Percentiles rank a stretch among this genome's conserved stretches.
phyloP scores from a whole-genome alignment of 1,140 invertebrate species.

The Drosophila saltans region DNA sequence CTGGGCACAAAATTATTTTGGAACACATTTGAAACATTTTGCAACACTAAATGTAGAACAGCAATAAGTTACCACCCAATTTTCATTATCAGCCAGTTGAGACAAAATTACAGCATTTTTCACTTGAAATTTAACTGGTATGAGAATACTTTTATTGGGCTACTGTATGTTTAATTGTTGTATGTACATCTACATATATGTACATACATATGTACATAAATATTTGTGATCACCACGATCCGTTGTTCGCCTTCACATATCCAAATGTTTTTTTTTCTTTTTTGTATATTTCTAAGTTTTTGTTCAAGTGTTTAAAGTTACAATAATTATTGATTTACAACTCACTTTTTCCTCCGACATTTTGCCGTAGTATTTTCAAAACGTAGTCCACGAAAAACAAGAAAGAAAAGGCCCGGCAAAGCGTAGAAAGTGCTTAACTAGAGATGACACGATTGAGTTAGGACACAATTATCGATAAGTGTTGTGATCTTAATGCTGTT shows the following conservation, averaged over 20 bases:
- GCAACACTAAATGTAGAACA: too few relatives aligned
- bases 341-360: constrained; percentile 1
- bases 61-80: too few relatives aligned
- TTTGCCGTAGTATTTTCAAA: not conserved
- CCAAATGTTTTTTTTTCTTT: not conserved
- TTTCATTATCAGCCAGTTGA: too few relatives aligned
- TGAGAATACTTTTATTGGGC: too few relatives aligned
- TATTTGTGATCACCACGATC: too few relatives aligned
- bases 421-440: not conserved
- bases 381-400: not conserved
- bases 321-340: not conserved
- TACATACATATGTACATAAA: too few relatives aligned
- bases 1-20: too few relatives aligned
- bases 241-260: too few relatives aligned
- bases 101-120: too few relatives aligned
- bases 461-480: not conserved
- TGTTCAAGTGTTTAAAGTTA: not conserved
- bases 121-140: too few relatives aligned
- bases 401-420: not conserved
- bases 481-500: not conserved
- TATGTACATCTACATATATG: too few relatives aligned
- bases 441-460: not conserved
- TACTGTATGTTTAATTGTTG: not conserved
- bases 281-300: not conserved
- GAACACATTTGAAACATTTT: too few relatives aligned